A percentile compares a stretch with the other conserved stretches of the same genome.
These are phyloP conservation scores for Scaptomyza graminum DNA, from an alignment of 1,140 invertebrate genomes.

Conservation along the genomic window DNA sequence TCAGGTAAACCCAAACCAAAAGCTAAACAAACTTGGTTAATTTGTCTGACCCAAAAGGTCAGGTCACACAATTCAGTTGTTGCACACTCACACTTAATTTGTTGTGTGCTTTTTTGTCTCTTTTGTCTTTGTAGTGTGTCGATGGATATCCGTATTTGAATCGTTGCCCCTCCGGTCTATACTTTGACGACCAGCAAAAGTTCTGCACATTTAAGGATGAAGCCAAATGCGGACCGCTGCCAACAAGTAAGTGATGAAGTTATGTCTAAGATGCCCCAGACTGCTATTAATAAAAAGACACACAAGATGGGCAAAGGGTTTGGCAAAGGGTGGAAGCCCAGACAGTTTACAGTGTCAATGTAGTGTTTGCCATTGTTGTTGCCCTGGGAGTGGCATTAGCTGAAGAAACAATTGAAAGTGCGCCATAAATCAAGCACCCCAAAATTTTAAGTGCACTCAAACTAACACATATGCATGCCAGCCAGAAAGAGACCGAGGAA, in stretches of 20 bases:
- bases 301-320: constrained; percentile 2
- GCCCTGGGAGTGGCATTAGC: constrained; percentile 35
- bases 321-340: background rate
- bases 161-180: constrained; percentile 93
- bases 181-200: constrained; percentile 95
- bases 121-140: constrained; percentile 87
- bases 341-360: constrained; percentile 8
- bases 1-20: constrained; percentile 86
- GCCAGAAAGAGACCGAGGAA: constrained; percentile 10
- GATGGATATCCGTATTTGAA: constrained; percentile 94
- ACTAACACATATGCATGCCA: constrained; percentile 48
- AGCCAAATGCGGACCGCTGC: constrained; percentile 94
- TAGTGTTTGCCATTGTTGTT: constrained; percentile 18
- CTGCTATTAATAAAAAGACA: constrained; percentile 34
- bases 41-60: constrained; percentile 3
- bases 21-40: background rate
- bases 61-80: background rate
- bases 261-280: constrained; percentile 36
- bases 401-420: constrained; percentile 71
- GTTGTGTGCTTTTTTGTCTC: too few species aligned
- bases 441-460: constrained; percentile 76
- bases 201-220: constrained; percentile 96
- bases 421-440: constrained; percentile 68
- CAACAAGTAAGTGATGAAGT: constrained; percentile 89
- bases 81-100: background rate